Percentiles rank a stretch among this genome's conserved stretches.
Evolutionary conservation across 2,888 invertebrate species (phyloP).

Genomic region (Watsonalla cultraria): DNA sequence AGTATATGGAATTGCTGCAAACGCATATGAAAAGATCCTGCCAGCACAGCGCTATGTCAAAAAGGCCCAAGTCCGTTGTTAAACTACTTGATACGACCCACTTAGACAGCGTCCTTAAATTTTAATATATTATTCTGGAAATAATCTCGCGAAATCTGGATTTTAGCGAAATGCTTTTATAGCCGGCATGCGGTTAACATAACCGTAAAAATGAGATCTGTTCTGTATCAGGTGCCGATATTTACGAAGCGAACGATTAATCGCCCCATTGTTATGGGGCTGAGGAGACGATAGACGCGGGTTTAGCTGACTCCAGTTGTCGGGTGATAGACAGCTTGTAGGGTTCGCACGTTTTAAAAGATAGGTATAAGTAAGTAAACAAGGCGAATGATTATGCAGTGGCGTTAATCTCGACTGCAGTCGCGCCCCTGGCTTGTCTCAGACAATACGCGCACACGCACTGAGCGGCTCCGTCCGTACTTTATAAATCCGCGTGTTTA

Average conservation of each 20-base stretch:
- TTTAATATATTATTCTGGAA: constrained; percentile 25
- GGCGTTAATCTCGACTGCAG: constrained; percentile 48
- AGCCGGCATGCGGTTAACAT: constrained; percentile 47
- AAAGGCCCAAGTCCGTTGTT: not conserved
- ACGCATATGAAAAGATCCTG: too few species aligned
- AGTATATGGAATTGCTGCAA: too few species aligned
- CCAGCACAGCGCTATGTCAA: not conserved
- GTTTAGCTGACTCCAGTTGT: constrained; percentile 16
- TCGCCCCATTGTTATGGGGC: constrained; percentile 56
- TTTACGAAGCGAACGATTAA: constrained; percentile 64
- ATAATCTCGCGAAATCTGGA: constrained; percentile 40
- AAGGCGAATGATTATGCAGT: constrained; percentile 59
- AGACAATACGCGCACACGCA: constrained; percentile 46
- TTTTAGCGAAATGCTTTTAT: constrained; percentile 55
- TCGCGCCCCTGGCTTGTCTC: constrained; percentile 33
- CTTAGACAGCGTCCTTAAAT: constrained; percentile 8
- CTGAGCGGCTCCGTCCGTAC: constrained; percentile 1
- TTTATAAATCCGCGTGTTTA: constrained; percentile 24
- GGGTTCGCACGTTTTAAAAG: constrained; percentile 57
- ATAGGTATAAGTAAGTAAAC: constrained; percentile 35
- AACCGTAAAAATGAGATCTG: constrained; percentile 61
- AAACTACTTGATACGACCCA: constrained; percentile 5
- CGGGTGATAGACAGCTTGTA: constrained; percentile 31
- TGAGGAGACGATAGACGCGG: constrained; percentile 16
- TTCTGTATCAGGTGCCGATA: constrained; percentile 56